Conservation (phyloP, 2,113 vertebrate genomes). For the Chloropsis cyanopogon region DNA sequence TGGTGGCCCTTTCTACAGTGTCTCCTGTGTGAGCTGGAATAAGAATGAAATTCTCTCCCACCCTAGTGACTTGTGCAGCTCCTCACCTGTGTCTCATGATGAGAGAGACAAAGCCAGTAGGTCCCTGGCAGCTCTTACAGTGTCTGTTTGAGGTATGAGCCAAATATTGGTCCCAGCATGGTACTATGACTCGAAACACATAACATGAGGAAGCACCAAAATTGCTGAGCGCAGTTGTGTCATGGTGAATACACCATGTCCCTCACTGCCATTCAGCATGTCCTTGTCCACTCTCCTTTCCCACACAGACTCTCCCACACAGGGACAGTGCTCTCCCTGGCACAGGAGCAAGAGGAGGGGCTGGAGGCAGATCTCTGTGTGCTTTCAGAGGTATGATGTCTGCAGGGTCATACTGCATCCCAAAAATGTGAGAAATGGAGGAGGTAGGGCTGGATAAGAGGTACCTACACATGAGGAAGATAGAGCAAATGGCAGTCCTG, state of each 20-base stretch:
- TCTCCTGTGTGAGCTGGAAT: neutral
- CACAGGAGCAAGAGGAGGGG: neutral
- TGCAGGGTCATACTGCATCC: neutral
- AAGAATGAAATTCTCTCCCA: neutral
- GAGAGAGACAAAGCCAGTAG: neutral
- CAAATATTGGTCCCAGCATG: neutral
- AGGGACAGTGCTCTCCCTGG: neutral
- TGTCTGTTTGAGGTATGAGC: neutral
- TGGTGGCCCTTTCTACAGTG: neutral
- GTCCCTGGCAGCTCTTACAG: neutral
- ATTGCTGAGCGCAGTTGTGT: neutral
- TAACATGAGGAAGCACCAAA: accelerated
- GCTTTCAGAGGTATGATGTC: neutral
- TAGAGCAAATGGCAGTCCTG: neutral
- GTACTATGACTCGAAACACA: neutral
- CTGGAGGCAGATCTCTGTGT: neutral
- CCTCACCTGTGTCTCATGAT: neutral
- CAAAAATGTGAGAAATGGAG: neutral
- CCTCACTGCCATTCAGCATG: neutral
- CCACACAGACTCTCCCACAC: accelerated
- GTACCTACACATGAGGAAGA: neutral
- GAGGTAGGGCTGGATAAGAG: neutral
- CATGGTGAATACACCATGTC: neutral
- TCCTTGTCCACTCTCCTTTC: neutral
- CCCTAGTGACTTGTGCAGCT: neutral